Conservation (phyloP, 64 coral and sea anemone genomes). For the Stichodactyla helianthus region DNA sequence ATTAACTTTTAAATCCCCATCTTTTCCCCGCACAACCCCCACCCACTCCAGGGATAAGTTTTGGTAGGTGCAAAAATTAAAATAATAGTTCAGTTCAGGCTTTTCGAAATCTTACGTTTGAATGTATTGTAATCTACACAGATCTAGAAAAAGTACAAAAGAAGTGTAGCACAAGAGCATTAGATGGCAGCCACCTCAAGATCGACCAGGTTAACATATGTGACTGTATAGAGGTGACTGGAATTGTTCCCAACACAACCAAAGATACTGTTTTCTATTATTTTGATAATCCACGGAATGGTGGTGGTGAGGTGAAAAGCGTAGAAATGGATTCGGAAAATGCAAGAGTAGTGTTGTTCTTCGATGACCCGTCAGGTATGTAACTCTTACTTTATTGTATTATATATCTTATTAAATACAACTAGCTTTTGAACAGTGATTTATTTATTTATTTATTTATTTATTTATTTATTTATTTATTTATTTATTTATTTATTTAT, state of each 20-base stretch:
- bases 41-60: too few species aligned
- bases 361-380: conserved; percentile 51
- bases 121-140: neutral
- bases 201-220: conserved; percentile 52
- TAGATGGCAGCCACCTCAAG: conserved; percentile 31
- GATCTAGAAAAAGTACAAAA: neutral
- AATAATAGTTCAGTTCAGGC: too few species aligned
- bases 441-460: too few species aligned
- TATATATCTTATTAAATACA: too few species aligned
- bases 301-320: conserved; percentile 41
- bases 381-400: neutral
- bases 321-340: conserved; percentile 26
- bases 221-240: conserved; percentile 44
- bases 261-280: conserved; percentile 40
- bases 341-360: conserved; percentile 21
- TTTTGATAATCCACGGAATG: conserved; percentile 54
- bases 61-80: too few species aligned
- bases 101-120: neutral
- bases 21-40: too few species aligned
- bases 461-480: too few species aligned
- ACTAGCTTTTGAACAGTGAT: too few species aligned
- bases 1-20: too few species aligned
- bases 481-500: too few species aligned
- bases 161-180: conserved; percentile 1
- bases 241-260: conserved; percentile 18